These are phyloP conservation scores for Pygoscelis adeliae DNA, from an alignment of 2,113 vertebrate genomes.

Conservation along the genomic window DNA sequence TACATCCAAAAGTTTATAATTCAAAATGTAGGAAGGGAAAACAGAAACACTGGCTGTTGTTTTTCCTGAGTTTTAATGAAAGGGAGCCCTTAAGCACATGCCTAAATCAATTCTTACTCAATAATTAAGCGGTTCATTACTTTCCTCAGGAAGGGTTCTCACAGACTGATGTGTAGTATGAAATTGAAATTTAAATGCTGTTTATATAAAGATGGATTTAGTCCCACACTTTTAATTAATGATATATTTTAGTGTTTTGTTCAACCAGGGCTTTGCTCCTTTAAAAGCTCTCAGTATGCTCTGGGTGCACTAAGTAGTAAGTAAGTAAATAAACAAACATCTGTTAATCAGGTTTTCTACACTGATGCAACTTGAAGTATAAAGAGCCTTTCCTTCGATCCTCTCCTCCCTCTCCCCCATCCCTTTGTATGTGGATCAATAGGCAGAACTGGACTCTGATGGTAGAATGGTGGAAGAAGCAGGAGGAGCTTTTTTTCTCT, in stretches of 20 bases:
- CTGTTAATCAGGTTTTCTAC: not conserved
- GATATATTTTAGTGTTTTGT: not conserved
- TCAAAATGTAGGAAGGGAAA: not conserved
- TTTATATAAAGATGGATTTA: not conserved
- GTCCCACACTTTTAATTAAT: not conserved
- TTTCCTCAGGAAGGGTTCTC: not conserved
- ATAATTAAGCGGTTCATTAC: not conserved
- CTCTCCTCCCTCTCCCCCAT: not conserved
- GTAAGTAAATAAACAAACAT: not conserved
- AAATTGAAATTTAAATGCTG: not conserved
- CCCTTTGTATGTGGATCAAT: not conserved
- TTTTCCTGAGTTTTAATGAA: not conserved
- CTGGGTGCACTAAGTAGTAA: not conserved
- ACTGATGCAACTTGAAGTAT: not conserved
- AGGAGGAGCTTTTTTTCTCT: not conserved
- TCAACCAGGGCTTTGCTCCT: rapidly evolving
- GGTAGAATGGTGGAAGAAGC: not conserved
- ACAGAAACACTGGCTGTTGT: not conserved
- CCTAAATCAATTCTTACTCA: not conserved
- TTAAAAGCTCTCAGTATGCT: not conserved
- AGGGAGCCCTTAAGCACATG: not conserved
- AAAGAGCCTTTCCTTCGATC: rapidly evolving
- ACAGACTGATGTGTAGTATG: not conserved
- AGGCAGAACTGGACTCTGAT: not conserved
- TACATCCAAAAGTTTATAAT: not conserved